A percentile compares a stretch with the other conserved stretches of the same genome.
phyloP scores from a whole-genome alignment of 2,888 invertebrate species.

The Clanis bilineata region DNA sequence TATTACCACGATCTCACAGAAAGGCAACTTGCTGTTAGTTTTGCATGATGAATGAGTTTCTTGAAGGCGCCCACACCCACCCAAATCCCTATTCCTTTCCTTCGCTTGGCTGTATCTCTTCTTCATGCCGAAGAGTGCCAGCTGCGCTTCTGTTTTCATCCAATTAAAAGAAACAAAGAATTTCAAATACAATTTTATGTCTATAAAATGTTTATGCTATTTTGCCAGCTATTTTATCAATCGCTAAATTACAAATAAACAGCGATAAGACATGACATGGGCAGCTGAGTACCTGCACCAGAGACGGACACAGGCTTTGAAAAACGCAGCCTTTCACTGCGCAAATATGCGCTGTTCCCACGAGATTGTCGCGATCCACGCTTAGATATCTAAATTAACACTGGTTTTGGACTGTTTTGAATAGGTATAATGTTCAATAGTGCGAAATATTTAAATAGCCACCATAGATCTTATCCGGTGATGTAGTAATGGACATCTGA shows the following conservation, averaged over 20 bases:
- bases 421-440: not conserved
- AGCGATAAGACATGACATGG: not conserved
- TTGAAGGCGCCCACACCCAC: no score
- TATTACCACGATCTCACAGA: no score
- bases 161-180: no score
- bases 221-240: not conserved
- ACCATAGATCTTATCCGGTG: not conserved
- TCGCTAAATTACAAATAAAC: not conserved
- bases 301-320: slow-evolving; percentile 1
- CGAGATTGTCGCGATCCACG: not conserved
- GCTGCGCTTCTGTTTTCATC: no score
- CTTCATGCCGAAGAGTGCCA: no score
- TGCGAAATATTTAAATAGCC: not conserved
- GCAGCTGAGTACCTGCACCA: not conserved
- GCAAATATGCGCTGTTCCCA: slow-evolving; percentile 1
- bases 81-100: no score
- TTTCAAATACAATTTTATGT: not conserved
- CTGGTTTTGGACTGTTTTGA: not conserved
- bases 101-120: no score
- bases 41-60: no score
- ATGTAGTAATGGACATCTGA: not conserved
- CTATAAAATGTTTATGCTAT: not conserved
- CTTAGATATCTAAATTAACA: slow-evolving; percentile 8
- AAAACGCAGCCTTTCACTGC: not conserved
- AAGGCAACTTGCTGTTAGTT: no score